Conservation (phyloP, 2,888 invertebrate genomes). For the Thymelicus sylvestris region DNA sequence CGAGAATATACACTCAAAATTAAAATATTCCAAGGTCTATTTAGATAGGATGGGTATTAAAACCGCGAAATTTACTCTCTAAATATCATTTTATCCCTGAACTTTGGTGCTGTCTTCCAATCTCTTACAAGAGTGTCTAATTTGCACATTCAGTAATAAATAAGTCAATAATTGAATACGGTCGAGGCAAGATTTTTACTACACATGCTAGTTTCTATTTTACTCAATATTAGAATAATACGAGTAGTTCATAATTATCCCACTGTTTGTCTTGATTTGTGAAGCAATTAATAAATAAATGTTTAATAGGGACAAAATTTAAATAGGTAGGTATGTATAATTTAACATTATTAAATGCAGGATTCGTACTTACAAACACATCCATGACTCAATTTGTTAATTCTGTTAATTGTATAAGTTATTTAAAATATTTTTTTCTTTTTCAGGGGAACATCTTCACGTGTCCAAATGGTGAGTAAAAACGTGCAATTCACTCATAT, state of each 20-base stretch:
- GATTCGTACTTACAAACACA: too few relatives aligned
- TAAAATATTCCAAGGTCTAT: conserved; percentile 2
- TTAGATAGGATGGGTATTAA: not conserved
- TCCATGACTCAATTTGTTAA: too few relatives aligned
- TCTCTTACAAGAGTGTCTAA: not conserved
- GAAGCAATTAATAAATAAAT: too few relatives aligned
- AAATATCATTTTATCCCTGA: conserved; percentile 2
- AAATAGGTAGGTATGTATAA: too few relatives aligned
- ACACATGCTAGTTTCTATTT: too few relatives aligned
- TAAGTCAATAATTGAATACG: not conserved
- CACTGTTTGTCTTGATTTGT: too few relatives aligned
- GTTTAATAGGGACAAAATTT: too few relatives aligned
- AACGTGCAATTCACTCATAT: not conserved
- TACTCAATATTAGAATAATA: too few relatives aligned
- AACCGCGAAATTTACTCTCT: not conserved
- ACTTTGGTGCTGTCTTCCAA: not conserved
- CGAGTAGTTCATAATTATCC: too few relatives aligned
- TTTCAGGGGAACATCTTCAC: conserved; percentile 88
- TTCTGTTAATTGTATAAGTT: not conserved
- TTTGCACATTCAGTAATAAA: not conserved
- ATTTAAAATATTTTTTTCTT: conserved; percentile 60
- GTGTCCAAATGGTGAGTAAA: conserved; percentile 89
- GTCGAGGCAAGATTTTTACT: too few relatives aligned
- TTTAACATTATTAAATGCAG: too few relatives aligned
- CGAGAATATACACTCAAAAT: not conserved